Percentiles rank a stretch among this genome's conserved stretches.
Evolutionary conservation across 2,797 vertebrate genomes (phyloP).

Genomic region (Distichodus sexfasciatus): DNA sequence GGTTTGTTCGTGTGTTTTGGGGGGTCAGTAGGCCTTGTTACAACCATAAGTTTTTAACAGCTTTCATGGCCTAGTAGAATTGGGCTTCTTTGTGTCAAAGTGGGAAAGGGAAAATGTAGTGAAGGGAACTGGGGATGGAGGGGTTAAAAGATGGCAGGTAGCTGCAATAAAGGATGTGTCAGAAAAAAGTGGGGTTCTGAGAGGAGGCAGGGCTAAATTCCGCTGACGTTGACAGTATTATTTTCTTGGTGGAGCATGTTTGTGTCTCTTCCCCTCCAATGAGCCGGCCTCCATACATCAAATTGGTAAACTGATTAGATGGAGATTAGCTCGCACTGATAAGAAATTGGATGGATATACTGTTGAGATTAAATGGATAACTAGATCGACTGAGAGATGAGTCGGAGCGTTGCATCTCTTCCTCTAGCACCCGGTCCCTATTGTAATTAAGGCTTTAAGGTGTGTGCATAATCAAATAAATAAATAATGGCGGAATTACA

Average conservation of each 20-base stretch:
- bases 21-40: too few relatives aligned
- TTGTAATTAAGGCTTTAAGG: constrained; percentile 76
- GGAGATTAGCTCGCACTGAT: constrained; percentile 65
- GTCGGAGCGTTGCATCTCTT: constrained; percentile 57
- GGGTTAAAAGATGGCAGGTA: constrained; percentile 17
- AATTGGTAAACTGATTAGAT: constrained; percentile 68
- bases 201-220: constrained; percentile 66
- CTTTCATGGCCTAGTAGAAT: too few relatives aligned
- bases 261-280: constrained; percentile 48
- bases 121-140: constrained; percentile 10
- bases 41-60: too few relatives aligned
- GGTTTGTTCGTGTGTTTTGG: too few relatives aligned
- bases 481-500: constrained; percentile 68
- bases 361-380: constrained; percentile 69
- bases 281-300: constrained; percentile 61
- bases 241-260: constrained; percentile 51
- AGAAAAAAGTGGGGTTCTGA: constrained; percentile 20
- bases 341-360: constrained; percentile 65
- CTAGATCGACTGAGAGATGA: constrained; percentile 66
- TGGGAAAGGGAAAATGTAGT: constrained; percentile 54
- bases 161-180: too few relatives aligned
- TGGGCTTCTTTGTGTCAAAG: too few relatives aligned
- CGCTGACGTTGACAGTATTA: constrained; percentile 53
- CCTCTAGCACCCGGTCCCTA: constrained; percentile 59
- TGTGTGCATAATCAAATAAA: constrained; percentile 73